Evolutionary conservation across 2,888 invertebrate species (phyloP).

Genomic region (Chesias legatella): DNA sequence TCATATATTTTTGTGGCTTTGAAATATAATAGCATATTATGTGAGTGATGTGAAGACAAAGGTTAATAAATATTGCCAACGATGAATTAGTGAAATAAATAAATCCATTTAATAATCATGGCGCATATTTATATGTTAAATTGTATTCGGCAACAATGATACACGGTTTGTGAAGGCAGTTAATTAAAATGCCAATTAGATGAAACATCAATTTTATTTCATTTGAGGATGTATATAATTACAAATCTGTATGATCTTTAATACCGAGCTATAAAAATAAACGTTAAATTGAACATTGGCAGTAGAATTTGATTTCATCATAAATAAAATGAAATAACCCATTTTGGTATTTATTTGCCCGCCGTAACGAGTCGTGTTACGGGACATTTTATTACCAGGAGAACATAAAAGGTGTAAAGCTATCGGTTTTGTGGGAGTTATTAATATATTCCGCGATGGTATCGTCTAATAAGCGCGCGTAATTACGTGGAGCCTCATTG

Average conservation of each 20-base stretch:
- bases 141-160: too few relatives aligned
- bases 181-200: slow-evolving; percentile 15
- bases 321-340: slow-evolving; percentile 41
- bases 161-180: neutral
- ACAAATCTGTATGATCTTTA: slow-evolving; percentile 20
- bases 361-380: slow-evolving; percentile 36
- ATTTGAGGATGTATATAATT: slow-evolving; percentile 11
- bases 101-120: too few relatives aligned
- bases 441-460: slow-evolving; percentile 49
- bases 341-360: slow-evolving; percentile 42
- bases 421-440: slow-evolving; percentile 37
- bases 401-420: slow-evolving; percentile 45
- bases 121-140: too few relatives aligned
- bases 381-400: slow-evolving; percentile 42
- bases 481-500: slow-evolving; percentile 38
- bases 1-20: too few relatives aligned
- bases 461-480: slow-evolving; percentile 56
- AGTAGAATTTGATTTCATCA: slow-evolving; percentile 42
- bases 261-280: slow-evolving; percentile 35
- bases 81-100: too few relatives aligned
- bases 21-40: too few relatives aligned
- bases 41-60: too few relatives aligned
- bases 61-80: too few relatives aligned
- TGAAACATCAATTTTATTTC: slow-evolving; percentile 7
- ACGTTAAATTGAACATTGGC: slow-evolving; percentile 39